These are phyloP conservation scores for Saguinus imperator DNA, from an alignment of 2,113 vertebrate genomes.

Conservation along the genomic window DNA sequence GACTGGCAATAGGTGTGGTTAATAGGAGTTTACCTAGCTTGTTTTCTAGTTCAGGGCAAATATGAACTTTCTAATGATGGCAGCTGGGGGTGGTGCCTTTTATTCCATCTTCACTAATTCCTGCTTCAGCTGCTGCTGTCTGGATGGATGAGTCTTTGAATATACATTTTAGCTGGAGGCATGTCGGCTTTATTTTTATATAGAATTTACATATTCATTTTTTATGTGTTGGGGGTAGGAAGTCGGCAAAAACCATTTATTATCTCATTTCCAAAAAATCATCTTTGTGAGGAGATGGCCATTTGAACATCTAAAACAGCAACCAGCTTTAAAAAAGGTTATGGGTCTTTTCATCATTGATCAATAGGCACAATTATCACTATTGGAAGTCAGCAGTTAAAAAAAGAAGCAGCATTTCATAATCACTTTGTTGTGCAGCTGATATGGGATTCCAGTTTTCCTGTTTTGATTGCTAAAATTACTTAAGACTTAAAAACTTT, in stretches of 20 bases:
- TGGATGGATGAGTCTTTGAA: constrained; percentile 57
- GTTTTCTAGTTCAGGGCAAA: constrained; percentile 46
- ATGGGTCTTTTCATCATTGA: constrained; percentile 35
- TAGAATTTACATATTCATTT: constrained; percentile 67
- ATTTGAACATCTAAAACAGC: constrained; percentile 59
- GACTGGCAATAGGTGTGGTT: background rate
- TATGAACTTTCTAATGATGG: constrained; percentile 30
- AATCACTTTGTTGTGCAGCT: constrained; percentile 36
- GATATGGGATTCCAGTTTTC: constrained; percentile 14
- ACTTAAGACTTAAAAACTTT: constrained; percentile 17
- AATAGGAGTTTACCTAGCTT: background rate
- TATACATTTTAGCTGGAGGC: constrained; percentile 62
- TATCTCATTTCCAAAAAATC: constrained; percentile 26
- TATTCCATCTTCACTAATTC: constrained; percentile 59
- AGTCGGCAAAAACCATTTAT: constrained; percentile 46
- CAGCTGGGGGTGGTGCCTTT: constrained; percentile 27
- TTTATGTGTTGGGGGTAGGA: constrained; percentile 40
- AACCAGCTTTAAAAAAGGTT: constrained; percentile 37
- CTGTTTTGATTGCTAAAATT: constrained; percentile 40
- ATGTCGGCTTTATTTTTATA: constrained; percentile 53
- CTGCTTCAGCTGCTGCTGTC: constrained; percentile 54
- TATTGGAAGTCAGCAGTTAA: constrained; percentile 38
- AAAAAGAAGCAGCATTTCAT: constrained; percentile 43
- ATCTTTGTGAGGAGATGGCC: constrained; percentile 8
- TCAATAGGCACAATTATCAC: constrained; percentile 37